Conservation (phyloP, 2,888 invertebrate species). For the Caenorhabditis uteleia region DNA sequence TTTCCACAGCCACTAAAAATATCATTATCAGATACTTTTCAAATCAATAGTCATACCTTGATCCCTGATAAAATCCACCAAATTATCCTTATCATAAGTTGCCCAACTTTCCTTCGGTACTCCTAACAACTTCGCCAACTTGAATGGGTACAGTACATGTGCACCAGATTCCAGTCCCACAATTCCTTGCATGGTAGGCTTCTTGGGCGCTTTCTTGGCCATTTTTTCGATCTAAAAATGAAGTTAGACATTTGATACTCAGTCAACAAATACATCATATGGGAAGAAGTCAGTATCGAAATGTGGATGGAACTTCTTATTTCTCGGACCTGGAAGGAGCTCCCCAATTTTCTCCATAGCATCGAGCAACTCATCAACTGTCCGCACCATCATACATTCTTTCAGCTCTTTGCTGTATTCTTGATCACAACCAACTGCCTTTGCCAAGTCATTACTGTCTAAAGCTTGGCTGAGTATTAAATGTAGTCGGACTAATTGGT, state of each 20-base stretch:
- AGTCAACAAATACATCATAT: constrained; percentile 27
- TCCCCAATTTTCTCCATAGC: constrained; percentile 54
- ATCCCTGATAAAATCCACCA: constrained; percentile 30
- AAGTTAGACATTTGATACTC: neutral
- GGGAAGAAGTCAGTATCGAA: constrained; percentile 55
- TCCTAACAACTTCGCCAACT: constrained; percentile 26
- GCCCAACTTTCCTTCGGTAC: constrained; percentile 31
- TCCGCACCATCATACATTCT: constrained; percentile 50
- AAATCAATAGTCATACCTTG: constrained; percentile 17
- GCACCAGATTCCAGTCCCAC: constrained; percentile 41
- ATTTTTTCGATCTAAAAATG: constrained; percentile 42
- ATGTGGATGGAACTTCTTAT: constrained; percentile 48
- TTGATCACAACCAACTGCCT: constrained; percentile 43
- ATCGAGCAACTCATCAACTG: constrained; percentile 49
- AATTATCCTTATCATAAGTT: constrained; percentile 24
- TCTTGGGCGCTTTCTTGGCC: constrained; percentile 47
- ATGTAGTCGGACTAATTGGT: neutral
- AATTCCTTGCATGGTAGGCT: constrained; percentile 47
- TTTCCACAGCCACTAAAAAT: constrained; percentile 28
- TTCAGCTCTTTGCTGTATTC: constrained; percentile 41
- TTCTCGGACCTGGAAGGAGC: constrained; percentile 28
- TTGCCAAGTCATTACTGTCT: constrained; percentile 41
- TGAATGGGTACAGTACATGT: constrained; percentile 20
- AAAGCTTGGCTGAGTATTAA: constrained; percentile 7
- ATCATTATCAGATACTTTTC: no score